Percentiles rank a stretch among this genome's conserved stretches.
Conservation (phyloP, 2,888 invertebrate genomes). For the Agriopis aurantiaria region DNA sequence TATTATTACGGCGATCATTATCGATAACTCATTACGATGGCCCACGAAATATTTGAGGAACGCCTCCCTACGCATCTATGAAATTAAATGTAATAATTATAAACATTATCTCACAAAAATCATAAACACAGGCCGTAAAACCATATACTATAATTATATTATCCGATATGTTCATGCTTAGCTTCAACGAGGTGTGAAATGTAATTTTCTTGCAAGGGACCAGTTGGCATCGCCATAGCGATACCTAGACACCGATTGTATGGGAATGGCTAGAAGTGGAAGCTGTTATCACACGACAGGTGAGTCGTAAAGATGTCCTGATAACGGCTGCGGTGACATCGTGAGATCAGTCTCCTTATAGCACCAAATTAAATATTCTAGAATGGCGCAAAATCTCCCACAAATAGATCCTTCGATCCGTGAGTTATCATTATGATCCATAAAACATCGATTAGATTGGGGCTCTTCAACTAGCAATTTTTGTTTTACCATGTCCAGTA, state of each 20-base stretch:
- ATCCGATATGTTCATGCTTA: conserved; percentile 30
- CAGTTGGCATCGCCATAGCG: conserved; percentile 12
- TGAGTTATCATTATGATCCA: conserved; percentile 14
- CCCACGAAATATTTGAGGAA: conserved; percentile 71
- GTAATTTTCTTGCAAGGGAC: conserved; percentile 14
- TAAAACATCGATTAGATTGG: conserved; percentile 17
- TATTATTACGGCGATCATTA: conserved; percentile 73
- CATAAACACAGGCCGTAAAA: conserved; percentile 29
- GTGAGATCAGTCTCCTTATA: conserved; percentile 5
- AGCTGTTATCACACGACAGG: conserved; percentile 20
- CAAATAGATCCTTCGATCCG: neutral
- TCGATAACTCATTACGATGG: conserved; percentile 73
- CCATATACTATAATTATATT: conserved; percentile 26
- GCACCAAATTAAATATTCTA: conserved; percentile 1
- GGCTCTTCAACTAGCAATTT: conserved; percentile 15
- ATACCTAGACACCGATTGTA: neutral
- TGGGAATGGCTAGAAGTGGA: conserved; percentile 10
- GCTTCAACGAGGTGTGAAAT: conserved; percentile 34
- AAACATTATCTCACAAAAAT: conserved; percentile 53
- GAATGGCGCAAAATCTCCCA: conserved; percentile 3
- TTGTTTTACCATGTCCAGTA: conserved; percentile 1
- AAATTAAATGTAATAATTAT: conserved; percentile 59
- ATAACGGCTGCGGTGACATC: conserved; percentile 19
- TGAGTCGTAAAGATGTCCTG: conserved; percentile 18
- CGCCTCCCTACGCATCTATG: conserved; percentile 61